Conservation (phyloP, 2,797 vertebrate species). For the Knipowitschia caucasica region DNA sequence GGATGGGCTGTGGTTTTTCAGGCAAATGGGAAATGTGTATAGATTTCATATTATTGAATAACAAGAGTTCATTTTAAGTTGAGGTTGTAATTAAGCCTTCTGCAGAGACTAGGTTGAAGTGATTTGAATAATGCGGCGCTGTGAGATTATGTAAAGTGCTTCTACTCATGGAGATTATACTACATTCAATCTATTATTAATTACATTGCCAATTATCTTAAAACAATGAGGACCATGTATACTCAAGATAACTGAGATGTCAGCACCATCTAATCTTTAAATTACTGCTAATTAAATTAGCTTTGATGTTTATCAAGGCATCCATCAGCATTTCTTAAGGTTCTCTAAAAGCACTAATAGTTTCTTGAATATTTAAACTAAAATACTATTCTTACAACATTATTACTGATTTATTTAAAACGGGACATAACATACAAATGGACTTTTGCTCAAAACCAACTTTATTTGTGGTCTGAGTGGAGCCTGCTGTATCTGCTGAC, state of each 20-base stretch:
- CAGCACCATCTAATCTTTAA: conserved; percentile 4
- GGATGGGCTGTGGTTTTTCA: conserved; percentile 12
- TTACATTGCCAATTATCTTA: conserved; percentile 3
- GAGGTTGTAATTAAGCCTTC: too few relatives aligned
- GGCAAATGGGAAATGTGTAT: neutral
- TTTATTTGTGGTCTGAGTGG: too few relatives aligned
- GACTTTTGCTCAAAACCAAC: too few relatives aligned
- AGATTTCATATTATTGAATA: neutral
- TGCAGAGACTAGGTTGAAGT: neutral
- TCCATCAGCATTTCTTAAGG: neutral
- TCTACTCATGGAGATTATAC: neutral
- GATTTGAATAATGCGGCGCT: neutral
- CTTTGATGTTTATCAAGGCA: neutral
- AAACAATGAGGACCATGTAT: neutral
- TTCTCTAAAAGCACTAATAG: neutral
- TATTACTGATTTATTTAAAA: conserved; percentile 7
- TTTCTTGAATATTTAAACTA: neutral
- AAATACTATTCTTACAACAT: too few relatives aligned
- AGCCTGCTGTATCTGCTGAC: too few relatives aligned
- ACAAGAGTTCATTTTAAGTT: neutral
- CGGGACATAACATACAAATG: neutral
- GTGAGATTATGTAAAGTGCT: neutral
- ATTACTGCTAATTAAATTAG: conserved; percentile 9
- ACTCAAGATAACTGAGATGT: neutral
- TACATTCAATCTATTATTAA: neutral